Evolutionary conservation across 2,888 invertebrate species (phyloP).

Genomic region (Drosophila niveifrons): DNA sequence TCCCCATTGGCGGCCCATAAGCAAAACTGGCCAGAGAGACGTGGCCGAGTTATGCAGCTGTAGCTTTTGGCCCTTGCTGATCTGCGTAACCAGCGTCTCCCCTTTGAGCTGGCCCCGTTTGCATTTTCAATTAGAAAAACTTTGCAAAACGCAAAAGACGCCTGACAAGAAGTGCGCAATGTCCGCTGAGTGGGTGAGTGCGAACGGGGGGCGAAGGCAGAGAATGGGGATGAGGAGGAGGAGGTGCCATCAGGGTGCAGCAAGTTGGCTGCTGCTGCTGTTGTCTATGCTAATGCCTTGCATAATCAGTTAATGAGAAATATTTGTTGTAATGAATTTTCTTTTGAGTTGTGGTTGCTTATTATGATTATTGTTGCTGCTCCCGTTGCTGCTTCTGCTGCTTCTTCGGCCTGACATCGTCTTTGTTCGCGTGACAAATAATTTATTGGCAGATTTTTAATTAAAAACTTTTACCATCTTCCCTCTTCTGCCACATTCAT

Average conservation of each 20-base stretch:
- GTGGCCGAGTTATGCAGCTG: constrained; percentile 40
- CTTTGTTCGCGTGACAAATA: constrained; percentile 69
- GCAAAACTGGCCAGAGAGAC: constrained; percentile 33
- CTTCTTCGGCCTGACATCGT: constrained; percentile 23
- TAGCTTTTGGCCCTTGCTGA: constrained; percentile 39
- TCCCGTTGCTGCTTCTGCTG: background rate
- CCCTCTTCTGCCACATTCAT: background rate
- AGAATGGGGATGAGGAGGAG: background rate
- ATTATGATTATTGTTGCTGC: constrained; percentile 50
- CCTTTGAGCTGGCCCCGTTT: constrained; percentile 52
- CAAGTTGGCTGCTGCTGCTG: constrained; percentile 44
- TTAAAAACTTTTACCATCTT: constrained; percentile 62
- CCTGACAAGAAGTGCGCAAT: constrained; percentile 67
- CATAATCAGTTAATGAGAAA: constrained; percentile 81
- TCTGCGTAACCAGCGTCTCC: constrained; percentile 19
- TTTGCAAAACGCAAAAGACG: constrained; percentile 62
- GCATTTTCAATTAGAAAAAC: constrained; percentile 81
- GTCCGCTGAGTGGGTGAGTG: constrained; percentile 3
- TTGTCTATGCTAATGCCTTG: constrained; percentile 74
- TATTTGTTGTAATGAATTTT: constrained; percentile 78
- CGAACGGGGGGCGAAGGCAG: background rate
- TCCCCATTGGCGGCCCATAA: constrained; percentile 38
- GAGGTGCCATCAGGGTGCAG: constrained; percentile 23
- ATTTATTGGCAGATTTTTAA: constrained; percentile 80
- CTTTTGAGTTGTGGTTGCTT: constrained; percentile 66